phyloP scores from a whole-genome alignment of 2,113 vertebrate species.

The Pyxicephalus adspersus region DNA sequence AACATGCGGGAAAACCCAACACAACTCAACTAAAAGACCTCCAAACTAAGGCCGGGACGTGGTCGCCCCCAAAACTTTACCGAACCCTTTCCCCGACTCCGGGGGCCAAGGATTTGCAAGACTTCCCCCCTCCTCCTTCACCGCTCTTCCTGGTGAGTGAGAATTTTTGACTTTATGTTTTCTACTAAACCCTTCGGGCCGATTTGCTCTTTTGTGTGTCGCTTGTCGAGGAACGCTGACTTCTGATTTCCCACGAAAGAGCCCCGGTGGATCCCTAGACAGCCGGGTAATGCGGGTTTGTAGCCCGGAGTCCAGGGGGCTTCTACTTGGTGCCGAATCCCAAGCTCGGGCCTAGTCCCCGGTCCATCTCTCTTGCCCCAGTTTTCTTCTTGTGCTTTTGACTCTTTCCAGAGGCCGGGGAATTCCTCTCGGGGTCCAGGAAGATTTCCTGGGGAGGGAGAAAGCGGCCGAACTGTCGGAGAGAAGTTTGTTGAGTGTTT shows the following conservation, averaged over 20 bases:
- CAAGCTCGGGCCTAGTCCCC: neutral
- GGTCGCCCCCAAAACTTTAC: no score
- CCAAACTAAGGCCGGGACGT: neutral
- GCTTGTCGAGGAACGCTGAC: neutral
- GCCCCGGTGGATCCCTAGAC: neutral
- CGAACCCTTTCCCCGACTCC: no score
- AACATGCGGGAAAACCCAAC: slow-evolving; percentile 12
- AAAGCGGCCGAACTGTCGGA: no score
- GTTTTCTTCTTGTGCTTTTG: neutral
- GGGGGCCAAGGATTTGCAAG: no score
- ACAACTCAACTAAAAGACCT: neutral
- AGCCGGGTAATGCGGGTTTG: neutral
- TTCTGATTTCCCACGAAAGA: neutral
- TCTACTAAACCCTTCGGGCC: no score
- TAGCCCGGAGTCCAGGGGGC: neutral
- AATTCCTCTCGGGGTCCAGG: neutral
- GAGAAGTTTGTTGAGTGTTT: no score
- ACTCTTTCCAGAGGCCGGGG: neutral
- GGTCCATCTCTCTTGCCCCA: neutral
- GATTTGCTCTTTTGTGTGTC: neutral
- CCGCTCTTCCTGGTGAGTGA: slow-evolving; percentile 23
- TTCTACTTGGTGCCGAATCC: neutral
- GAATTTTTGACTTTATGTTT: neutral
- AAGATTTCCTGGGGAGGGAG: no score
- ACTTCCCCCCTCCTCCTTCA: neutral